Percentiles rank a stretch among this genome's conserved stretches.
These are phyloP conservation scores for Macheiramphus alcinus DNA, from an alignment of 2,113 vertebrate species.

Conservation along the genomic window DNA sequence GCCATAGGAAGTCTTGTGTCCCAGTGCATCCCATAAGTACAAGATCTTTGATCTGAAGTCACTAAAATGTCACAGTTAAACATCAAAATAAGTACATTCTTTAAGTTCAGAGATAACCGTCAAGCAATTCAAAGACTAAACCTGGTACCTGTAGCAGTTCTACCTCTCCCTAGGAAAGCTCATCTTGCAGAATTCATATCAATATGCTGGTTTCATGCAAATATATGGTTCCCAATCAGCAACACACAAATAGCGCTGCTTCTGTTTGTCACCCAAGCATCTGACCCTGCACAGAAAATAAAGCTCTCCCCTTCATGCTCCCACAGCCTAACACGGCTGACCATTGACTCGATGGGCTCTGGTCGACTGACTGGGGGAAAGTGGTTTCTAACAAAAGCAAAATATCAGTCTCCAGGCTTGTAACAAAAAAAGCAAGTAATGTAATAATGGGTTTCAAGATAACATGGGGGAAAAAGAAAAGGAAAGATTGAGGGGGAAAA, in stretches of 20 bases:
- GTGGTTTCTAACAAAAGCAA: not conserved
- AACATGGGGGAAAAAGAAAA: not conserved
- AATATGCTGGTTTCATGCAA: not conserved
- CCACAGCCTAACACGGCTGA: not conserved
- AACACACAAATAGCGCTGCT: not conserved
- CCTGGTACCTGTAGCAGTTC: not conserved
- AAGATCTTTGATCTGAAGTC: not conserved
- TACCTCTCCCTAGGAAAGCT: not conserved
- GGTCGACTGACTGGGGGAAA: not conserved
- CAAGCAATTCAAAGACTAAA: not conserved
- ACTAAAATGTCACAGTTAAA: not conserved
- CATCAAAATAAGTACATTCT: not conserved
- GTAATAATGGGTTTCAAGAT: not conserved
- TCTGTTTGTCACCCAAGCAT: not conserved
- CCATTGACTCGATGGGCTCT: not conserved
- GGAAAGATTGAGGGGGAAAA: not conserved
- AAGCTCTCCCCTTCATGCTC: not conserved
- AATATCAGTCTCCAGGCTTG: not conserved
- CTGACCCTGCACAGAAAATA: not conserved
- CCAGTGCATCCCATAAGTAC: not conserved
- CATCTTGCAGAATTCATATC: not conserved
- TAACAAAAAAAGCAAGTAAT: not conserved
- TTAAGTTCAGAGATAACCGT: not conserved
- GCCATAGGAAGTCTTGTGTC: not conserved
- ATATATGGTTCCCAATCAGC: not conserved